Evolutionary conservation across 2,888 invertebrate genomes (phyloP), one percentile per base, ranked within the genome.

Genomic region (Busseola fusca): DNA sequence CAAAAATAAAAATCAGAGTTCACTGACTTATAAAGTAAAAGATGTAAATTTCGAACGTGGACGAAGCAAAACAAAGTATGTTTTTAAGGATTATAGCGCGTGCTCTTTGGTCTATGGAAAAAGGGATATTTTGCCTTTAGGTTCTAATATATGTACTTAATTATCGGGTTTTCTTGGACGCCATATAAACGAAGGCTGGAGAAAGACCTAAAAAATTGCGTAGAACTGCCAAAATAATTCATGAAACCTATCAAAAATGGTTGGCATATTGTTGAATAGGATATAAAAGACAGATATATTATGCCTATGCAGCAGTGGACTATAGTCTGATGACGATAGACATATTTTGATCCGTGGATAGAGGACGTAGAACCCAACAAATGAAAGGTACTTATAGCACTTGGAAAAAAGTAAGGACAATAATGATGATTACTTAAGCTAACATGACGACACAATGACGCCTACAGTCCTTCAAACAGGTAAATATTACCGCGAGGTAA

Each of bases 401-500:
- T 48, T 1, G 30, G 0, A 48, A 52, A n/a, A 64, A 37, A 60
- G 5, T 74, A 56, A 58, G 25, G 21, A 56, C 25, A 37, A 30
- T 48, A 12, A 27, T 14, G 21, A 14, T 64, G 37, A 65, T 60
- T 50, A 37, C 54, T 50, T 42, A 64, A 65, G 21, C 37, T 34
- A 74, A 60, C 37, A 74, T 52, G 60, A 79, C 74, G 80, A 50
- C 74, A 50, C 52, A 63, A 59, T 78, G 37, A 74, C 74, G 42
- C 80, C 75, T n/a, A 80, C 52, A 42, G 5, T 48, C 14, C 1
- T 45, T 64, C 9, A 64, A 76, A 76, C 45, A 42, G 4, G 50
- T 27, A 82, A 80, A 74, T 65, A 69, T 82, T 63, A 65, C 25
- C 42, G 52, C 50, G 16, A 69, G 56, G 74, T 79, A 80, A 78